A percentile compares a stretch with the other conserved stretches of the same genome.
Evolutionary conservation across 37 sponge, comb jelly and placozoan species (phyloP).

Genomic region (Aphrocallistes beatrix): DNA sequence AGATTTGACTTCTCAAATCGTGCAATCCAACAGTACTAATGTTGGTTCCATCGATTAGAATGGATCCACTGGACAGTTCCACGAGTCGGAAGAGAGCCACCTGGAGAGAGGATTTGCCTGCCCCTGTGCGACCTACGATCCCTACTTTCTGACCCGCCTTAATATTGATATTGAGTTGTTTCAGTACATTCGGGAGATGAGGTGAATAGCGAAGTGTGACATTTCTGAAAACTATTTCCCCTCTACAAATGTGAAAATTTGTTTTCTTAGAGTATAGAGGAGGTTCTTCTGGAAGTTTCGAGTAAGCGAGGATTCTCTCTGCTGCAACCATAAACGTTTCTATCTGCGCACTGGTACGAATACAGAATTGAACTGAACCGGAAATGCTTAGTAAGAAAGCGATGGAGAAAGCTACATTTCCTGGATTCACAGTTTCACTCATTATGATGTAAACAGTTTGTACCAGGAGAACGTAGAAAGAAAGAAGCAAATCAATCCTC

Average conservation of each 20-base stretch:
- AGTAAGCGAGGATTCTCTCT: not conserved
- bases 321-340: not conserved
- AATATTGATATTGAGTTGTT: not conserved
- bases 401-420: not conserved
- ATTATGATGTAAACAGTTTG: not conserved
- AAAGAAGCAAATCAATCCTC: not conserved
- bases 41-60: not conserved
- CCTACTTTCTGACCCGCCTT: not conserved
- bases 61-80: not conserved
- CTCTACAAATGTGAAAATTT: not conserved
- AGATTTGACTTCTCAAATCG: not conserved
- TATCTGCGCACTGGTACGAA: not conserved
- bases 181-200: not conserved
- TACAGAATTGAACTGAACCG: not conserved
- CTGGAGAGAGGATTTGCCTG: slow-evolving; percentile 8
- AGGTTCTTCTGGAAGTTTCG: not conserved
- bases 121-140: not conserved
- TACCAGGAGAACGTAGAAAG: not conserved
- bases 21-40: not conserved
- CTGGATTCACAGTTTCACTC: not conserved
- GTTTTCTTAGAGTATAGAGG: not conserved
- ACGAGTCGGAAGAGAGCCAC: not conserved
- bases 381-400: not conserved
- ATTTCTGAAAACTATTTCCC: not conserved
- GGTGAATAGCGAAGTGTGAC: not conserved